Evolutionary conservation across 2,888 invertebrate genomes (phyloP), one percentile per base, ranked within the genome.

Genomic region (Craniophora ligustri): DNA sequence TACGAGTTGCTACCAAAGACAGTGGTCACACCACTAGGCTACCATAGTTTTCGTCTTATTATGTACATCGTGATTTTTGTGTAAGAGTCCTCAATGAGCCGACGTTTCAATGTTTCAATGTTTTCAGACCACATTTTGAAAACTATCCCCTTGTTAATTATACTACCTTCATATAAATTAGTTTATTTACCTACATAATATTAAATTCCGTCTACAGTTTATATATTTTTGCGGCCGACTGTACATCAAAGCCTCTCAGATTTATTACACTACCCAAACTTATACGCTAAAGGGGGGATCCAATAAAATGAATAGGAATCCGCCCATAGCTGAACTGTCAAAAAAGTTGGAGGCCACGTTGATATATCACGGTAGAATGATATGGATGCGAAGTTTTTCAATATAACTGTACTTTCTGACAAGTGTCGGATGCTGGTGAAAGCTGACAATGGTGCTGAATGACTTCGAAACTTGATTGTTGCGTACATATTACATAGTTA

Each of bases 281-380:
- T 48, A 53, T 35, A 39, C 35, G 28, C 23, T 48, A 41, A 55
- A 63, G 41, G 53, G 41, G 15, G 30, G n/a, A 49, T 55, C 55
- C 49, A 70, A 70, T 70, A 67, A 60, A 58, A 71, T 71, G 60
- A 67, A 71, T 70, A 58, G 53, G 44, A 63, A 67, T 70, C 67
- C 51, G 11, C 30, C 64, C 58, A 67, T 70, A 55, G 70, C 71
- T 71, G 67, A 53, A 39, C 41, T 55, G 64, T 64, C 71, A 67
- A 58, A 67, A 70, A 70, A 70, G 50, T 70, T 71, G 58, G 57
- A 70, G 48, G 50, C 45, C 21, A 7, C 46, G 21, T 44, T 67
- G 67, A 70, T 70, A 71, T 67, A 70, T 70, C 53, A 44, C 50
- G 42, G 21, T 39, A 39, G 35, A 41, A 51, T 23, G 28, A 39